A percentile compares a stretch with the other conserved stretches of the same genome.
Conservation (phyloP, 2,797 vertebrate species). For the Sarcoramphus papa region DNA sequence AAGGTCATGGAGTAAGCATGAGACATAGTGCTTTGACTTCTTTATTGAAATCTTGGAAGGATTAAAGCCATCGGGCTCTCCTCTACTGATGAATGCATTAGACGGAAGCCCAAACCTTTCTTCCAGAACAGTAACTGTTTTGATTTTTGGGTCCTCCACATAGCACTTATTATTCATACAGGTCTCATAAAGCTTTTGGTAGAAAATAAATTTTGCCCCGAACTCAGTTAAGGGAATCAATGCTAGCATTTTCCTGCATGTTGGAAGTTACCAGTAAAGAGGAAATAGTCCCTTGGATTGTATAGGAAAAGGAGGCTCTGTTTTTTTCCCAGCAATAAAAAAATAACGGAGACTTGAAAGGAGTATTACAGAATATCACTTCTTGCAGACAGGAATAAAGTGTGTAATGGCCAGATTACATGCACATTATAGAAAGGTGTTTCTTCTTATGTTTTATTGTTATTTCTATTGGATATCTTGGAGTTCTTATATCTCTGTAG, state of each 20-base stretch:
- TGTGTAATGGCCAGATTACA: neutral
- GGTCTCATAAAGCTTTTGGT: neutral
- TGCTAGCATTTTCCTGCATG: neutral
- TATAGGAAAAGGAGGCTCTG: neutral
- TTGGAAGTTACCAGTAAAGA: neutral
- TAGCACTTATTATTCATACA: neutral
- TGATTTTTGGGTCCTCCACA: neutral
- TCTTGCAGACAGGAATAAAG: neutral
- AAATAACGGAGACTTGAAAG: neutral
- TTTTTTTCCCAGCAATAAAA: neutral
- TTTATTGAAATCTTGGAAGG: neutral
- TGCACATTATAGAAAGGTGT: neutral
- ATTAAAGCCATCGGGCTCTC: neutral
- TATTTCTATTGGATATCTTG: neutral
- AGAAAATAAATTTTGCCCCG: neutral
- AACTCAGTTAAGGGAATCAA: neutral
- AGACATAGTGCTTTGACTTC: neutral
- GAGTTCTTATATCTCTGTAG: neutral
- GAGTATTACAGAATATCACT: neutral
- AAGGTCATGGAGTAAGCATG: neutral
- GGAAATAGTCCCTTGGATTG: neutral
- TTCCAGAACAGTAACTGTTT: neutral
- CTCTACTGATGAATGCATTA: neutral
- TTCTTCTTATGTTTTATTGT: neutral
- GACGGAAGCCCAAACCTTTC: neutral